Conservation (phyloP, 2,888 invertebrate genomes). For the Molorchus minor region DNA sequence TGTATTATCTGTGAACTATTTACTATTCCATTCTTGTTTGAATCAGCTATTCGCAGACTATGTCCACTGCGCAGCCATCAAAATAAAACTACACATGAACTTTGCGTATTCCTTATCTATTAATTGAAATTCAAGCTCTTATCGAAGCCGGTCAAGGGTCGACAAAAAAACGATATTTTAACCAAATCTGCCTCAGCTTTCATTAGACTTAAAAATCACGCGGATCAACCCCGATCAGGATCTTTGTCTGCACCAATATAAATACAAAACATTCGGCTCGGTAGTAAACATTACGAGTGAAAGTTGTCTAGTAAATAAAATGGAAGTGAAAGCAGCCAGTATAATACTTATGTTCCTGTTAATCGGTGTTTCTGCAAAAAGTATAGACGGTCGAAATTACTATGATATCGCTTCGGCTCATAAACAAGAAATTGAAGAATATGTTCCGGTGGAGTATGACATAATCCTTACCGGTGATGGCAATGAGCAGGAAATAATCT, state of each 20-base stretch:
- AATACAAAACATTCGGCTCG: background rate
- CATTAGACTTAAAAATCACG: constrained; percentile 7
- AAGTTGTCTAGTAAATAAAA: background rate
- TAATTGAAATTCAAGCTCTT: constrained; percentile 21
- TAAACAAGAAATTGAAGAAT: background rate
- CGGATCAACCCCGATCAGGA: background rate
- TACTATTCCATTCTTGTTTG: background rate
- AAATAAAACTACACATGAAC: constrained; percentile 21
- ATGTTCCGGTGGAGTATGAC: constrained; percentile 11
- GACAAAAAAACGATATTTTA: constrained; percentile 18
- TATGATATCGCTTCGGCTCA: background rate
- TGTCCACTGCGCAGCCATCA: constrained; percentile 9
- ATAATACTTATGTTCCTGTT: background rate
- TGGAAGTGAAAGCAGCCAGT: background rate
- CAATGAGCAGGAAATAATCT: background rate
- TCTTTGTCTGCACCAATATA: background rate
- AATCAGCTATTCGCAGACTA: constrained; percentile 6
- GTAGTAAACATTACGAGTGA: background rate
- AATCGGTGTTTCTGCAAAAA: background rate
- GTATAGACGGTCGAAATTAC: constrained; percentile 1
- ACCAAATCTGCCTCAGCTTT: constrained; percentile 13
- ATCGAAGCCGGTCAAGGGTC: constrained; percentile 14
- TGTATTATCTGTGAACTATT: no score
- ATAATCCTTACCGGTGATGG: constrained; percentile 1
- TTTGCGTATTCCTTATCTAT: constrained; percentile 19